Evolutionary conservation across 2,888 invertebrate species (phyloP), one percentile per base, ranked within the genome.

Genomic region (Netelia melanura): DNA sequence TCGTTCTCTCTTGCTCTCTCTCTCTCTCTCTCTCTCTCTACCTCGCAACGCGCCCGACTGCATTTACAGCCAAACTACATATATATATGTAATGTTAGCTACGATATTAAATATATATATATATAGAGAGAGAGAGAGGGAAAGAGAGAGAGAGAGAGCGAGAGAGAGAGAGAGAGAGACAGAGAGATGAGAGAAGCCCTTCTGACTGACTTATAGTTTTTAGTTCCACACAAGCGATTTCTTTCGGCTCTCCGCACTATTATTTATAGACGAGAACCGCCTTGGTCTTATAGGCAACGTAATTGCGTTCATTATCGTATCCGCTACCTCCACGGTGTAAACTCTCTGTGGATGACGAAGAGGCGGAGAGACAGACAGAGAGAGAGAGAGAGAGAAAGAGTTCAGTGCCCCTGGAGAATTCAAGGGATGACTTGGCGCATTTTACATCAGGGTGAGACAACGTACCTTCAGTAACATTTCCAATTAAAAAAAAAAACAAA

Each of bases 201-300:
- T 11, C 72, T 56, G 38, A 74, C 62, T 67, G 67, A 67, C 80
- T 74, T 74, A 74, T 67, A 52, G 65, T 52, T 77, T 81, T 78
- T 75, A 80, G 83, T 80, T 83, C 70, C 80, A 75, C 64, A 72
- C 80, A 75, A 80, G 75, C 68, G 68, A 83, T 83, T 80, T 74
- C 83, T 70, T 79, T 80, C 67, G 80, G 74, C 74, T 80, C 77
- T 62, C 56, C 43, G 65, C 58, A 23, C 25, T 58, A 67, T 61
- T 72, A 62, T 74, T 38, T 62, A 48, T 58, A 43, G 54, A n/a
- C 64, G 62, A 21, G 48, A 52, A 21, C 48, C 38, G 56, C 52
- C 48, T 43, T 30, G 25, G 25, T 17, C 5, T 8, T 48, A 44
- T 70, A 56, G n/a, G 9, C 10, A 48, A 56, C 30, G 48, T 84